These are phyloP conservation scores for Drosophila guanche DNA, from an alignment of 1,140 invertebrate genomes.

Conservation along the genomic window DNA sequence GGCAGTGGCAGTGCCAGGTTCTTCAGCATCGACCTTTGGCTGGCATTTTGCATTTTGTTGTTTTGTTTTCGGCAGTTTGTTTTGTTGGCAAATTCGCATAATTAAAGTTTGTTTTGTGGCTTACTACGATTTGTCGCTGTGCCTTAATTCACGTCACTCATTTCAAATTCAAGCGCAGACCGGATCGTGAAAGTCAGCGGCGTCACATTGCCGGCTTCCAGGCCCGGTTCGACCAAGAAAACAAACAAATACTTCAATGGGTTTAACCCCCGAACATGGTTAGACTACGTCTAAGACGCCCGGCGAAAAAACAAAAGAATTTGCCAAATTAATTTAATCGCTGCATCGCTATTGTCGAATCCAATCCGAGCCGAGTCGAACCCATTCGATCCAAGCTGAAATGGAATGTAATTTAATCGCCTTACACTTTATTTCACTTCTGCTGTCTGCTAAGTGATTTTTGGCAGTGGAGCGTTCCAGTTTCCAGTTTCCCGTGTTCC, in stretches of 20 bases:
- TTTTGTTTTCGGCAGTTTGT: slow-evolving; percentile 23
- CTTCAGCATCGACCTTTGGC: slow-evolving; percentile 47
- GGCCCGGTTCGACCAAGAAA: slow-evolving; percentile 52
- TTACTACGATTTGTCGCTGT: slow-evolving; percentile 51
- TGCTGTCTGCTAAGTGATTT: slow-evolving; percentile 62
- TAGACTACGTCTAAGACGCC: no score
- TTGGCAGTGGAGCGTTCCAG: slow-evolving; percentile 45
- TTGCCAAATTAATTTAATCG: slow-evolving; percentile 55
- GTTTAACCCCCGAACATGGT: slow-evolving; percentile 64
- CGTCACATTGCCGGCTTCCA: slow-evolving; percentile 59
- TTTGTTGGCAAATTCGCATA: slow-evolving; percentile 57
- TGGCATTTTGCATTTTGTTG: slow-evolving; percentile 33
- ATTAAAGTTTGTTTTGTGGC: slow-evolving; percentile 50
- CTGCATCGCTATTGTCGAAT: slow-evolving; percentile 43
- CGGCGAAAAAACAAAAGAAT: slow-evolving; percentile 54
- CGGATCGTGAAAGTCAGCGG: slow-evolving; percentile 75
- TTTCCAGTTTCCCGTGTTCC: not conserved
- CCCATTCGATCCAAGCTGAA: slow-evolving; percentile 8
- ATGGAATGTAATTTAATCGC: slow-evolving; percentile 57
- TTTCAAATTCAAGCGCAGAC: slow-evolving; percentile 54
- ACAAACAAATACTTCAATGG: slow-evolving; percentile 35
- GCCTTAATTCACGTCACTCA: slow-evolving; percentile 64
- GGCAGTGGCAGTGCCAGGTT: slow-evolving; percentile 40
- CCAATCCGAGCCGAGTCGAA: not conserved
- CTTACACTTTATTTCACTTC: slow-evolving; percentile 64